Base-by-base conservation (phyloP, 1,140 invertebrate species). In the Neotoxoptera formosana region DNA sequence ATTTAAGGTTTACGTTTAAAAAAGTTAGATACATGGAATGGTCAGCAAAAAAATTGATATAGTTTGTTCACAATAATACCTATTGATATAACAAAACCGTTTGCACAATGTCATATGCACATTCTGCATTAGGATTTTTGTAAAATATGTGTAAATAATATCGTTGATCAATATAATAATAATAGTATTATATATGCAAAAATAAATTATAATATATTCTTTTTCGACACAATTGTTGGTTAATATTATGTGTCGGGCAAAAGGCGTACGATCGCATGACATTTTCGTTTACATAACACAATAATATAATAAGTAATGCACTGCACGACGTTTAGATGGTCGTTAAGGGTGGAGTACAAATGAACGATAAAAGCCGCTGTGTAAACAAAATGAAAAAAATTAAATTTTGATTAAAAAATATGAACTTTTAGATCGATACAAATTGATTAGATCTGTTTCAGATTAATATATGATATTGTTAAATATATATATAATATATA, bases 371-470 rank as follows among this genome's bases (percentile, higher is more conserved):
- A 53, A 53, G 41, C 48, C 76, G 56, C 30, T n/a, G 60, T 56
- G 47, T 83, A n/a, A 3, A 81, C 23, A 30, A 76, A 81, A 48
- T 83, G 20, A 30, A 45, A 7, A 56, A 84, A 48, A 84, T 81
- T 51, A 86, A 86, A 84, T 84, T 93, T 93, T 93, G 81, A 93
- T 93, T 93, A 67, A 93, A 86, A 92, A 93, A 53, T 93, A 92
- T 36, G 76, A 93, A 84, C 34, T 86, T 36, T 83, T 53, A 53
- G 67, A 91, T 91, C 48, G 84, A 93, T 45, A 92, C 2, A 41
- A 81, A 83, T 83, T 36, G 11, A 83, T 86, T 30, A 93, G 91
- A 93, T 93, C 91, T 20, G 81, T 56, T 92, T 92, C 76, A 36
- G 60, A 92, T 83, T 51, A 83, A 83, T 76, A n/a, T 91, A 92